These are phyloP conservation scores for Varanus salvator DNA, from an alignment of 2,113 vertebrate genomes.

Conservation along the genomic window DNA sequence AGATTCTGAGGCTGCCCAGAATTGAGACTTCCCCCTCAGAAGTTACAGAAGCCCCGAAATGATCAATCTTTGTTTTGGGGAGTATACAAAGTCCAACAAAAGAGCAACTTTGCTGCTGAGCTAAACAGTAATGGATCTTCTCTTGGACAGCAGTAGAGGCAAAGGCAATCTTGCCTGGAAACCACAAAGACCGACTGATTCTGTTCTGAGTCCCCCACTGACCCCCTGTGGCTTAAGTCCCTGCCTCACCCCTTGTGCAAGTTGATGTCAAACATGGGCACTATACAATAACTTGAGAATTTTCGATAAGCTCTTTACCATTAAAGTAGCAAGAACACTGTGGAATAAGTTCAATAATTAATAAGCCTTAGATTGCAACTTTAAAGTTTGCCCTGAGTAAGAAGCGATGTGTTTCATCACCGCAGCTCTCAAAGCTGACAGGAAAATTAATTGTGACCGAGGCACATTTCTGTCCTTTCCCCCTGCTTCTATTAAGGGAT, in stretches of 20 bases:
- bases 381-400: not conserved
- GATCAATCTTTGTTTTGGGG: not conserved
- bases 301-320: conserved; percentile 24
- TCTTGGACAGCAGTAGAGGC: not conserved
- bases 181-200: not conserved
- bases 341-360: conserved; percentile 28
- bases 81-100: not conserved
- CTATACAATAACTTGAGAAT: not conserved
- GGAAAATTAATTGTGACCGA: conserved; percentile 14
- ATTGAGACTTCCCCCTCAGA: conserved; percentile 4
- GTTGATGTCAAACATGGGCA: conserved; percentile 25
- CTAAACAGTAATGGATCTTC: conserved; percentile 18
- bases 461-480: not conserved
- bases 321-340: conserved; percentile 18
- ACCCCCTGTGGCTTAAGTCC: conserved; percentile 16
- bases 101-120: conserved; percentile 2
- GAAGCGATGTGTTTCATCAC: fast-evolving
- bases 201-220: not conserved
- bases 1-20: conserved; percentile 10
- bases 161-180: conserved; percentile 8
- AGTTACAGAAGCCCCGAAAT: conserved; percentile 33
- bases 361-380: conserved; percentile 2
- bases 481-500: not conserved
- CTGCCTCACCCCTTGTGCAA: conserved; percentile 10
- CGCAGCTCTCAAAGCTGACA: not conserved